Percentiles rank a stretch among this genome's conserved stretches.
These are phyloP conservation scores for Pterocles burchelli DNA, from an alignment of 2,113 vertebrate genomes.

Conservation along the genomic window DNA sequence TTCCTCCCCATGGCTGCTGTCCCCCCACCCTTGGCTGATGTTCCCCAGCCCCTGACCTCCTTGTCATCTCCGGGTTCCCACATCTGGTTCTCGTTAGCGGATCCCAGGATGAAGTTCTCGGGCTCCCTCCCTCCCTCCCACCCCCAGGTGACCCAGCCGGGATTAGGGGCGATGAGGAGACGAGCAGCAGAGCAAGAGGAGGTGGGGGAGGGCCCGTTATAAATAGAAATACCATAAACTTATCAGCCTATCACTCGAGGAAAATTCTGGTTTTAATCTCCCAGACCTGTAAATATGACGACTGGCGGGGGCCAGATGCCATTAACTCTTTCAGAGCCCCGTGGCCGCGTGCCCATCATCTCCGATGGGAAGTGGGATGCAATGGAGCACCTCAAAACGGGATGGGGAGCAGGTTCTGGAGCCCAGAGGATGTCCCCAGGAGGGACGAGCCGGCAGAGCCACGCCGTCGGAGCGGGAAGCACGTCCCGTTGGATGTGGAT, in stretches of 20 bases:
- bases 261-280: slow-evolving; percentile 67
- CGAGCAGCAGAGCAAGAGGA: slow-evolving; percentile 15
- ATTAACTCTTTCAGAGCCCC: not conserved
- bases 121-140: slow-evolving; percentile 42
- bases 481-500: not conserved
- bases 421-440: not conserved
- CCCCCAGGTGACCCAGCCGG: slow-evolving; percentile 71
- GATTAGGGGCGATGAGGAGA: slow-evolving; percentile 75
- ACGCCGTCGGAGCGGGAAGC: fast-evolving
- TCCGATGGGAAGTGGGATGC: not conserved
- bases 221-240: slow-evolving; percentile 74
- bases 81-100: slow-evolving; percentile 82
- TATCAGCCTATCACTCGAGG: slow-evolving; percentile 62
- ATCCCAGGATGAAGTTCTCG: slow-evolving; percentile 68
- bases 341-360: fast-evolving
- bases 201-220: slow-evolving; percentile 61
- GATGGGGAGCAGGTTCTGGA: not conserved
- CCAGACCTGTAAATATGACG: slow-evolving; percentile 58
- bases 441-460: not conserved
- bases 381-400: not conserved
- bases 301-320: not conserved
- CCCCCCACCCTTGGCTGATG: not conserved
- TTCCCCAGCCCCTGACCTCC: slow-evolving; percentile 54
- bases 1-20: not conserved
- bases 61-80: slow-evolving; percentile 67